phyloP scores from a whole-genome alignment of 2,888 invertebrate genomes.

The Drosophila recens region DNA sequence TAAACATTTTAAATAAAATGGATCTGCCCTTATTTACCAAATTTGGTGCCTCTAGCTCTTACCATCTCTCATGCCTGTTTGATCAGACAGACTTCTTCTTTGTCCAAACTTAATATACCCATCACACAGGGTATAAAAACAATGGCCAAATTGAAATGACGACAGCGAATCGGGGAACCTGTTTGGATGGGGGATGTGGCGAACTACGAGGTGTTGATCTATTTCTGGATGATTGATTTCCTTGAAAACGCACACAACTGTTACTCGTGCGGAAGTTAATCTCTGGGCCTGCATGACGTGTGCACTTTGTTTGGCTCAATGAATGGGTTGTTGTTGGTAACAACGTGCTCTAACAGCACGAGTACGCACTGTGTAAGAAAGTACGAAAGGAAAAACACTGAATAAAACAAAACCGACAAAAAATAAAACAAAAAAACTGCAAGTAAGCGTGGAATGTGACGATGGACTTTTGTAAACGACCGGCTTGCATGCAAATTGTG shows the following conservation, averaged over 20 bases:
- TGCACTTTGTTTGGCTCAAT: constrained; percentile 49
- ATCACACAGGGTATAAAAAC: constrained; percentile 30
- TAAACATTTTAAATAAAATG: neutral
- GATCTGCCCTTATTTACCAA: neutral
- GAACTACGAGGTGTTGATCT: constrained; percentile 61
- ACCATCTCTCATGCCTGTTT: neutral
- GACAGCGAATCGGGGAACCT: constrained; percentile 21
- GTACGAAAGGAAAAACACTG: neutral
- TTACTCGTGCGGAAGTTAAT: constrained; percentile 39
- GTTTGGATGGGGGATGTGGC: constrained; percentile 10
- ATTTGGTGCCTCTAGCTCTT: neutral
- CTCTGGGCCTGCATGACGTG: constrained; percentile 60
- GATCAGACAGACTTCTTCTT: neutral
- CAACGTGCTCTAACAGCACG: constrained; percentile 27
- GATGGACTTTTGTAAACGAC: constrained; percentile 51
- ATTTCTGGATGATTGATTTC: constrained; percentile 80
- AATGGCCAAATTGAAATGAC: constrained; percentile 47
- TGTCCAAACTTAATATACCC: neutral
- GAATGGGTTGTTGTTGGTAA: constrained; percentile 42
- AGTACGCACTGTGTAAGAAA: constrained; percentile 13
- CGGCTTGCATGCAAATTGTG: constrained; percentile 69
- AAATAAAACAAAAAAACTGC: constrained; percentile 44
- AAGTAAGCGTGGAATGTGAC: constrained; percentile 55
- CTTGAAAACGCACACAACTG: constrained; percentile 48
- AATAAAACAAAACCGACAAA: neutral